Percentiles rank a stretch among this genome's conserved stretches.
These are phyloP conservation scores for Tipula confusa DNA, from an alignment of 2,888 invertebrate genomes.

Conservation along the genomic window DNA sequence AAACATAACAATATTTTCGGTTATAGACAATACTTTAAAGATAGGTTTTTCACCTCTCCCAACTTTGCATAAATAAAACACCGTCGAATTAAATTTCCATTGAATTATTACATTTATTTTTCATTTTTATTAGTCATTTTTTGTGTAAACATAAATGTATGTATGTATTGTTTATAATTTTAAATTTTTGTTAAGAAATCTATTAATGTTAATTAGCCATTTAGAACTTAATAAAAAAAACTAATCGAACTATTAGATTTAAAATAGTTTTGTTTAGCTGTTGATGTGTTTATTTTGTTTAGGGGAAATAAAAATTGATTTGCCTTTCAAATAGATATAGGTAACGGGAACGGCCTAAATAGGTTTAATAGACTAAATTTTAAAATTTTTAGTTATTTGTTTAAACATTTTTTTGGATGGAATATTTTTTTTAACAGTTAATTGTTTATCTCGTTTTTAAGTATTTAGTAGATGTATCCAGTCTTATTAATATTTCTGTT, in stretches of 20 bases:
- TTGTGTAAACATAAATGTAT: not conserved
- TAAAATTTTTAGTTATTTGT: not conserved
- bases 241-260: not conserved
- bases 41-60: too few species aligned
- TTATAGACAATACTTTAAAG: too few species aligned
- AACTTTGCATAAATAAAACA: not conserved
- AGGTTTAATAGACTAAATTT: not conserved
- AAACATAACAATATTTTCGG: too few species aligned
- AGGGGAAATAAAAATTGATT: too few species aligned
- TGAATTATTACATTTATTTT: slow-evolving; percentile 6
- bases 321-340: not conserved
- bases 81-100: not conserved
- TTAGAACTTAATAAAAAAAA: not conserved
- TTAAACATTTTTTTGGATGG: not conserved
- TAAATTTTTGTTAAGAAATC: not conserved
- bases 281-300: not conserved
- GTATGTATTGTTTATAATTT: not conserved
- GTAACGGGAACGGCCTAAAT: not conserved
- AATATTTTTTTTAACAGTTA: not conserved
- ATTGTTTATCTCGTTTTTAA: not conserved
- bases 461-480: too few species aligned
- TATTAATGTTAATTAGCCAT: not conserved
- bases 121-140: not conserved
- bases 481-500: not conserved
- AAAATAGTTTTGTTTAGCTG: not conserved